Evolutionary conservation across 2,888 invertebrate genomes (phyloP).

Genomic region (Tetropium fuscum): DNA sequence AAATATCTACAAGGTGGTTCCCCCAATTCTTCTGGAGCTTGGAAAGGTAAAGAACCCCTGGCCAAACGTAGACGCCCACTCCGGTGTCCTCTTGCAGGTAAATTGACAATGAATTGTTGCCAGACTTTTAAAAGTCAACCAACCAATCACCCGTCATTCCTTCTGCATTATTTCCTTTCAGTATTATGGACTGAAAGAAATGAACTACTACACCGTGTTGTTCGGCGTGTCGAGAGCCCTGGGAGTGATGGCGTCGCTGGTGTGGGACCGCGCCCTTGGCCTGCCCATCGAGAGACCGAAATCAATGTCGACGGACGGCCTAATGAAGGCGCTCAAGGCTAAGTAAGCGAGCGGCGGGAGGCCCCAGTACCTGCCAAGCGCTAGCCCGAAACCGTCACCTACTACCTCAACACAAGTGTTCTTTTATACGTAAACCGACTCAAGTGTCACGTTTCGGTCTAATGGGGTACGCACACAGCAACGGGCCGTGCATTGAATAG

Average conservation of each 20-base stretch:
- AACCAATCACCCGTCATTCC: neutral
- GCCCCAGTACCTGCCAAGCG: conserved; percentile 8
- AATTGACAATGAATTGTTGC: conserved; percentile 31
- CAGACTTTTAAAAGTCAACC: neutral
- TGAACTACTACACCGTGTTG: conserved; percentile 94
- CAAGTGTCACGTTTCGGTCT: neutral
- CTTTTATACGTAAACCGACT: neutral
- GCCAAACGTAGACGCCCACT: conserved; percentile 98
- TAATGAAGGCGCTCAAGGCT: conserved; percentile 63
- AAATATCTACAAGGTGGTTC: conserved; percentile 91
- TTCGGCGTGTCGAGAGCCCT: conserved; percentile 92
- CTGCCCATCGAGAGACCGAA: conserved; percentile 89
- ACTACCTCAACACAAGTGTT: conserved; percentile 24
- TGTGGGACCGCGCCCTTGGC: conserved; percentile 90
- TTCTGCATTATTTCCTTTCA: conserved; percentile 65
- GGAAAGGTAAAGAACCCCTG: conserved; percentile 99
- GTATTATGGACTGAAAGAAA: conserved; percentile 92
- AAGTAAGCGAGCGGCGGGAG: conserved; percentile 24
- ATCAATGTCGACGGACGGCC: conserved; percentile 82
- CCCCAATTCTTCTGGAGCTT: conserved; percentile 90
- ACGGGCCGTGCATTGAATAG: neutral
- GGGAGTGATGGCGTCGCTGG: conserved; percentile 84
- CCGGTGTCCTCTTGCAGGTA: conserved; percentile 91
- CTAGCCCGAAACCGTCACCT: conserved; percentile 7
- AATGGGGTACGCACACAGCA: neutral